A percentile compares a stretch with the other conserved stretches of the same genome.
phyloP scores from a whole-genome alignment of 2,888 invertebrate genomes.

The Rhimphoctona megacephalus region DNA sequence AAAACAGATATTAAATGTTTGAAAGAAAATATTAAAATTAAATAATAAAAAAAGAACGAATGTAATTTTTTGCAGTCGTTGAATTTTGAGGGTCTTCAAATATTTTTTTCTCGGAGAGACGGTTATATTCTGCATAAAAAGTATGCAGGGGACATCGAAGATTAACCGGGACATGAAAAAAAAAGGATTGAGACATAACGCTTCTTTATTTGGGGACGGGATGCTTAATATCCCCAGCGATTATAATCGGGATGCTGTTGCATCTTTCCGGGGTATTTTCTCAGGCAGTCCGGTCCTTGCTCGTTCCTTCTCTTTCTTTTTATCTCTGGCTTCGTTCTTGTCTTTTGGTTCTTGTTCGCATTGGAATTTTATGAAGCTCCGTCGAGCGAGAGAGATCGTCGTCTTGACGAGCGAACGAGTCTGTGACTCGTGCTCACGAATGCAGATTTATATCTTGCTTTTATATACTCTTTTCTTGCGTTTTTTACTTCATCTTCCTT shows the following conservation, averaged over 20 bases:
- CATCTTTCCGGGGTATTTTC: conserved; percentile 61
- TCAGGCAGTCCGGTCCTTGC: conserved; percentile 45
- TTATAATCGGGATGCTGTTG: conserved; percentile 53
- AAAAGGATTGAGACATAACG: conserved; percentile 33
- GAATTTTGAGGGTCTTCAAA: not conserved
- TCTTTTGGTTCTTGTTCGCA: conserved; percentile 55
- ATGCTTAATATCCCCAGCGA: conserved; percentile 39
- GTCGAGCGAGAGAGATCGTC: conserved; percentile 30
- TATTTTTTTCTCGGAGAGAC: not conserved
- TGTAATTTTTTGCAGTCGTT: not conserved
- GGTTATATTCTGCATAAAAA: not conserved
- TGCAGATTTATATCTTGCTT: conserved; percentile 67
- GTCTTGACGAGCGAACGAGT: conserved; percentile 40
- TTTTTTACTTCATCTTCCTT: conserved; percentile 36
- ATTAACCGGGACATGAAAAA: conserved; percentile 27
- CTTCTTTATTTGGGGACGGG: conserved; percentile 43
- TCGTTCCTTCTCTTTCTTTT: conserved; percentile 21
- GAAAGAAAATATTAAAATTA: not conserved
- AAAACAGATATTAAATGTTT: not conserved
- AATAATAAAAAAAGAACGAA: not conserved
- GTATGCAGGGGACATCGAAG: not conserved
- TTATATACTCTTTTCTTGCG: conserved; percentile 25
- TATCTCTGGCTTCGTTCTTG: conserved; percentile 42
- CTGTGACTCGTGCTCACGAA: conserved; percentile 58
- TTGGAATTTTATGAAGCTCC: conserved; percentile 56